A percentile compares a stretch with the other conserved stretches of the same genome.
These are phyloP conservation scores for Rhynchopsitta pachyrhyncha DNA, from an alignment of 2,113 vertebrate species.

Conservation along the genomic window DNA sequence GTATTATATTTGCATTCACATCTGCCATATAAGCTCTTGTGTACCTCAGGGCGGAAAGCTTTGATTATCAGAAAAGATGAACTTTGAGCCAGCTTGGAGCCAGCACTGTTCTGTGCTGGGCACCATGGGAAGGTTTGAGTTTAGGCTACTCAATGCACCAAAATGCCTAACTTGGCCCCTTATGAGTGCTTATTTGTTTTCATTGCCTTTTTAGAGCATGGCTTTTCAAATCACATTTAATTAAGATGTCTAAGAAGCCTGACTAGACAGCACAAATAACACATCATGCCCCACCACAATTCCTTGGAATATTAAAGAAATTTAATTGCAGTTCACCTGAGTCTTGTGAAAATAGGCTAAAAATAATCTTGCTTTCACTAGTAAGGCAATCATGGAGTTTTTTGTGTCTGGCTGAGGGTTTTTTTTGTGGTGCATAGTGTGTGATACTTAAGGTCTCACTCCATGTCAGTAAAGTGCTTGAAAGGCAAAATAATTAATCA, in stretches of 20 bases:
- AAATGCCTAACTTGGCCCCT: background rate
- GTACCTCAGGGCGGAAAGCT: background rate
- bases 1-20: background rate
- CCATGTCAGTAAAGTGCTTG: background rate
- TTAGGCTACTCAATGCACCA: background rate
- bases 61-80: background rate
- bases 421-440: background rate
- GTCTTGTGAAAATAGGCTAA: background rate
- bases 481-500: background rate
- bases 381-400: background rate
- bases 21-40: background rate
- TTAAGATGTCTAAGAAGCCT: background rate
- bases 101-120: fast-evolving
- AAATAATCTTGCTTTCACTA: constrained; percentile 1
- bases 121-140: background rate
- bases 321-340: background rate
- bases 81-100: background rate
- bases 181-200: background rate
- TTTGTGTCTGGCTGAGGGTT: background rate
- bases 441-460: background rate
- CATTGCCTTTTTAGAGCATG: background rate
- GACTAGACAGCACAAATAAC: background rate
- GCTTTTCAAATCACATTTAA: background rate
- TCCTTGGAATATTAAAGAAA: background rate
- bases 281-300: background rate